phyloP scores from a whole-genome alignment of 2,888 invertebrate species.

The Sesia apiformis region DNA sequence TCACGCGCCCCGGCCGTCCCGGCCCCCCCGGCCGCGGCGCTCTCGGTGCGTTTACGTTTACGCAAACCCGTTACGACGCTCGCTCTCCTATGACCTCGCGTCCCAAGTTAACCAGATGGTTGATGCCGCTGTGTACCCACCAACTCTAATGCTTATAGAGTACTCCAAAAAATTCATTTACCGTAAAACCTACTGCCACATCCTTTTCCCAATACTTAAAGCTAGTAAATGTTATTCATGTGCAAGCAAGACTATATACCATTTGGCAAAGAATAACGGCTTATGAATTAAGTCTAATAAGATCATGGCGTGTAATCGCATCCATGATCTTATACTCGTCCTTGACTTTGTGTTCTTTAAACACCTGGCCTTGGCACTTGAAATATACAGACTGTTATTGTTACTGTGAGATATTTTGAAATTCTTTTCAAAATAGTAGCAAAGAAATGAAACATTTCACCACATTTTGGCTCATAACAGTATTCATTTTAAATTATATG shows the following conservation, averaged over 20 bases:
- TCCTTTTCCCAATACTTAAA: too few species aligned
- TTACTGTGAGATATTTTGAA: too few species aligned
- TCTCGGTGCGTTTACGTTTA: constrained; percentile 51
- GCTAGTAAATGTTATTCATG: too few species aligned
- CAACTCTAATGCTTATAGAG: too few species aligned
- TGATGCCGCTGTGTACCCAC: too few species aligned
- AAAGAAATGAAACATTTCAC: too few species aligned
- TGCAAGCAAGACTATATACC: background rate
- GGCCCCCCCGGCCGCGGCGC: constrained; percentile 38
- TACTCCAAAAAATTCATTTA: too few species aligned
- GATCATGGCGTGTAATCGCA: background rate
- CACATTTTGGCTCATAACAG: too few species aligned
- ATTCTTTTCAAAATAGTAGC: too few species aligned
- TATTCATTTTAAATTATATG: too few species aligned
- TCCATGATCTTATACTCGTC: background rate
- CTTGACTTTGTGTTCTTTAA: background rate
- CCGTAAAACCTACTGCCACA: too few species aligned
- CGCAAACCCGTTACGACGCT: constrained; percentile 52
- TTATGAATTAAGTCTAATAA: background rate
- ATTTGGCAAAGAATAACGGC: background rate
- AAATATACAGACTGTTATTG: background rate
- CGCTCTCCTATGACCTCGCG: constrained; percentile 32
- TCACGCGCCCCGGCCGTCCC: constrained; percentile 50
- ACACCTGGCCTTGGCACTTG: background rate
- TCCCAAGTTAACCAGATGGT: background rate